Base-by-base conservation (phyloP, 2,888 invertebrate genomes). In the Lamellibrachia satsuma region DNA sequence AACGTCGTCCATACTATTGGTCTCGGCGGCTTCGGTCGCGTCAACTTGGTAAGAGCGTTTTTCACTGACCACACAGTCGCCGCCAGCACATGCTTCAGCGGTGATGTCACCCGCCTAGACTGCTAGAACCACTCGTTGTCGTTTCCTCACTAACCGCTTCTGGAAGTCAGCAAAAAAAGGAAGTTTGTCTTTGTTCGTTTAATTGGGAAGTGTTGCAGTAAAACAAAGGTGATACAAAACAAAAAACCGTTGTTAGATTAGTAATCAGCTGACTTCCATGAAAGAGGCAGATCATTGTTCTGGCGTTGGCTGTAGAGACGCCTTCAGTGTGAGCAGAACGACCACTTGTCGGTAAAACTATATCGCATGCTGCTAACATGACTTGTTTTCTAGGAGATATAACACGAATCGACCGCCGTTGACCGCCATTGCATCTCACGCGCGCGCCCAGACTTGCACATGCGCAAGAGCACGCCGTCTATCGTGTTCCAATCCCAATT, bases 1-100 rank as follows among this genome's bases (percentile, higher is more conserved):
- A 98, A 98, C 94, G 97, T 98, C 92, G 97, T 99, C 93, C 98
- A 99, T 22, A 99, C 99, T 0, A 97, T 99, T 91, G 99, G 99
- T 92, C 99, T 99, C 57, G 99, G 99, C 57, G 99, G 99, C 55
- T 99, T 99, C 96, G 99, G 99, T 60, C 97, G 99, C 90, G 99
- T 99, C 51, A 99, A 99, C 97, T 97, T 99, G 95, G 99, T 97
- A 94, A 96, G 95, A 57, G 22, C 90, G 52, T 39, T 9, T 75
- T 75, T n/a, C 75, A 75, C 22, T 6, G 75, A 22, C 15, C 11
- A 15, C 75, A 75, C 75, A 3, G 75, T 75, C 75, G n/a, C 22
- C 75, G n/a, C 75, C 15, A 22, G 15, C 22, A 75, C 75, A 6
- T 15, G 75, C 22, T 22, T 75, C 15, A 22, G 22, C 75, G 75